phyloP scores from a whole-genome alignment of 2,888 invertebrate genomes.

The Byasa hedistus region DNA sequence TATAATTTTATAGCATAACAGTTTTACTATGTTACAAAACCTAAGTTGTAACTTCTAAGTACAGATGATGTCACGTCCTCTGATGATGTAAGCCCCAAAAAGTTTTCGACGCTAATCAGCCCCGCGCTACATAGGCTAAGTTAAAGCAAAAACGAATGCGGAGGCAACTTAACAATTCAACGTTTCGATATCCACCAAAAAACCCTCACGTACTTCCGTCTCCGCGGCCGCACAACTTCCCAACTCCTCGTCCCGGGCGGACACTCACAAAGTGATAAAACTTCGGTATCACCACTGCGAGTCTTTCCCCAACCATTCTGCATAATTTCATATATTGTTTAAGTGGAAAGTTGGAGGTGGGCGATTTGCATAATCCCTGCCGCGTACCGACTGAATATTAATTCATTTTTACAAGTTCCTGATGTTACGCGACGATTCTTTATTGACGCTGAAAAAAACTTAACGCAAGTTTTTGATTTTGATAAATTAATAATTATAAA shows the following conservation, averaged over 20 bases:
- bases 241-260: conserved; percentile 9
- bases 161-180: not conserved
- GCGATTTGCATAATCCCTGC: conserved; percentile 50
- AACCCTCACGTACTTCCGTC: conserved; percentile 15
- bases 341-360: conserved; percentile 47
- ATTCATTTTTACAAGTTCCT: conserved; percentile 35
- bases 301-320: conserved; percentile 43
- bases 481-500: no score
- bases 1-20: no score
- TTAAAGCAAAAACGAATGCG: no score
- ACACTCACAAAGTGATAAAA: conserved; percentile 43
- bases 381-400: conserved; percentile 39
- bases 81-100: no score
- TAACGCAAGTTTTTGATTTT: no score
- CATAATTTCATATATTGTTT: conserved; percentile 61
- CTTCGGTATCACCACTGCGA: conserved; percentile 39
- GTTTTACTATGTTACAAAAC: no score
- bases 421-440: not conserved
- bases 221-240: conserved; percentile 6
- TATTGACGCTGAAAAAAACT: no score
- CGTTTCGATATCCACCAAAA: conserved; percentile 18
- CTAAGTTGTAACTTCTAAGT: no score
- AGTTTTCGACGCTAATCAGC: no score
- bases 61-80: no score
- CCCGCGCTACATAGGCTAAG: no score